These are phyloP conservation scores for Pseudorhombus dupliciocellatus DNA, from an alignment of 2,113 vertebrate genomes.

Conservation along the genomic window DNA sequence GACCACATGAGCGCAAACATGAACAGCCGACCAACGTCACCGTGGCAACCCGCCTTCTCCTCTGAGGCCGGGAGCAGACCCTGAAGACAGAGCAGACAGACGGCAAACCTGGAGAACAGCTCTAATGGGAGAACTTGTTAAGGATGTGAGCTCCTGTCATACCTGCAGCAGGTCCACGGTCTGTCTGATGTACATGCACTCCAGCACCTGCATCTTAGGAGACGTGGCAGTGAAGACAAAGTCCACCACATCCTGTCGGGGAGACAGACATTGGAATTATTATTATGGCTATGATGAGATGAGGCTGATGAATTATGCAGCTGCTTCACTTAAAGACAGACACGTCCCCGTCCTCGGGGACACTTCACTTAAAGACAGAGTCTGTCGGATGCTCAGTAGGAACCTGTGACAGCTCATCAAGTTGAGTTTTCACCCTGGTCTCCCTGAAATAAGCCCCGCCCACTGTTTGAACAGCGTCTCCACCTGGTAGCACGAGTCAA, in stretches of 20 bases:
- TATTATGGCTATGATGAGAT: not conserved
- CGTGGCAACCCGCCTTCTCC: slow-evolving; percentile 75
- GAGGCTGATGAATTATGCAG: not conserved
- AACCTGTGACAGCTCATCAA: no score
- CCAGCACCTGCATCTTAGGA: slow-evolving; percentile 86
- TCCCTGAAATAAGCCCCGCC: no score
- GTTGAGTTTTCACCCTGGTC: no score
- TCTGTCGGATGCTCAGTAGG: no score
- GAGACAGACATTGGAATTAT: not conserved
- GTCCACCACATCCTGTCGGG: slow-evolving; percentile 81
- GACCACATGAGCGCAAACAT: slow-evolving; percentile 88
- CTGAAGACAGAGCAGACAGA: slow-evolving; percentile 59
- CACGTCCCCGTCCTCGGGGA: not conserved
- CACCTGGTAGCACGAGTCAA: slow-evolving; percentile 84
- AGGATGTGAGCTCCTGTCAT: not conserved
- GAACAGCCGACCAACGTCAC: slow-evolving; percentile 79
- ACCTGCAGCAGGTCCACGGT: slow-evolving; percentile 87
- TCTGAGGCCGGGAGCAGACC: slow-evolving; percentile 78
- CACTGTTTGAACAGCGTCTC: not conserved
- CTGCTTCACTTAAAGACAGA: not conserved
- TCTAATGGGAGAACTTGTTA: no score
- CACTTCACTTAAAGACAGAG: no score
- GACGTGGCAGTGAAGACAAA: slow-evolving; percentile 83
- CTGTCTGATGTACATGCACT: slow-evolving; percentile 89
- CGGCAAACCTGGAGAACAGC: no score